Evolutionary conservation across 1,140 invertebrate species (phyloP).

Genomic region (Leucophenga varia): DNA sequence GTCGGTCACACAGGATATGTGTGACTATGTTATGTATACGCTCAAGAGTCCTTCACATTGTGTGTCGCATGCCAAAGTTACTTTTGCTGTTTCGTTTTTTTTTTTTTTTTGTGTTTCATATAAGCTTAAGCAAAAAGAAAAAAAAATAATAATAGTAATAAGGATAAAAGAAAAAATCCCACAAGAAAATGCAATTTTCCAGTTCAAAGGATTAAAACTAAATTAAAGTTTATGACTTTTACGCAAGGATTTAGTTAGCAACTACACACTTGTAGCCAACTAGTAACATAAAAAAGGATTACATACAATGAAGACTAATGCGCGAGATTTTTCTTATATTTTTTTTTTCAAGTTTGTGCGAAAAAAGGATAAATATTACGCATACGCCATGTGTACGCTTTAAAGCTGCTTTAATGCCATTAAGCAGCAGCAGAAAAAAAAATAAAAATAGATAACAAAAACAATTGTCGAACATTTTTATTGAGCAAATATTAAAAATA

Average conservation of each 20-base stretch:
- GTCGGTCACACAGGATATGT: too few species aligned
- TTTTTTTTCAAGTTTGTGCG: not conserved
- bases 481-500: constrained; percentile 53
- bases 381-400: not conserved
- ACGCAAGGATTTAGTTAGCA: constrained; percentile 8
- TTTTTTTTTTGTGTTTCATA: constrained; percentile 12
- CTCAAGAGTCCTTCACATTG: too few species aligned
- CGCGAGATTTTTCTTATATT: not conserved
- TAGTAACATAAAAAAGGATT: constrained; percentile 45
- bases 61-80: too few species aligned
- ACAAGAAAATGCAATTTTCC: constrained; percentile 36
- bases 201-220: constrained; percentile 54
- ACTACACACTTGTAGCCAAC: not conserved
- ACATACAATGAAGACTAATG: constrained; percentile 46
- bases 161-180: not conserved
- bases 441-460: constrained; percentile 33
- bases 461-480: constrained; percentile 47
- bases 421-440: constrained; percentile 12
- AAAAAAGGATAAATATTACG: constrained; percentile 7
- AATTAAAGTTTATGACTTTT: constrained; percentile 53
- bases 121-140: not conserved
- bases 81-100: constrained; percentile 7
- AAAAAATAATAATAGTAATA: not conserved
- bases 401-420: too few species aligned
- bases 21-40: too few species aligned